A percentile compares a stretch with the other conserved stretches of the same genome.
Conservation (phyloP, 1,140 invertebrate genomes). For the Papilio helenus region DNA sequence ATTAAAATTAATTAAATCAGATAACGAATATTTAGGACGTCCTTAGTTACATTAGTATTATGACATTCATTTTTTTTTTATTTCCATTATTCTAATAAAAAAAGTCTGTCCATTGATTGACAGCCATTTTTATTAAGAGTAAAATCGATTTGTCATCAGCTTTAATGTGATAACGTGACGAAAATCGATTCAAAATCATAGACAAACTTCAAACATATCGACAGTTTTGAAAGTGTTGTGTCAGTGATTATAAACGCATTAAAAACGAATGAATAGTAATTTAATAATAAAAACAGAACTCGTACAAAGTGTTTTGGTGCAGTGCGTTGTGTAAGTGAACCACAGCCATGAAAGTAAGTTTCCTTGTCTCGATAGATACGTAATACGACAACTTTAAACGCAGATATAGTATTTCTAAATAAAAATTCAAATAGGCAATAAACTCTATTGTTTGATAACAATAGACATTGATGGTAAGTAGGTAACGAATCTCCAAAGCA, state of each 20-base stretch:
- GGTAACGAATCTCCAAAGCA: too few species aligned
- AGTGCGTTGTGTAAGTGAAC: constrained; percentile 19
- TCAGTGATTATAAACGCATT: constrained; percentile 13
- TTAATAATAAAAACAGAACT: constrained; percentile 2
- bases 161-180: background rate
- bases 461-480: too few species aligned
- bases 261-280: constrained; percentile 19
- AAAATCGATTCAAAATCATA: constrained; percentile 3
- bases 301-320: background rate
- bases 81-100: background rate
- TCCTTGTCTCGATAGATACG: background rate
- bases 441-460: too few species aligned
- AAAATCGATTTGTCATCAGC: constrained; percentile 7
- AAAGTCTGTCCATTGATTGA: background rate
- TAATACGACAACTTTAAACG: background rate
- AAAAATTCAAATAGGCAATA: too few species aligned
- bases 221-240: constrained; percentile 34
- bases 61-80: too few species aligned
- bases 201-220: constrained; percentile 10
- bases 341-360: constrained; percentile 20
- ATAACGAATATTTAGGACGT: too few species aligned
- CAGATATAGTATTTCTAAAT: background rate
- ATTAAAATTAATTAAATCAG: too few species aligned
- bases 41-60: too few species aligned
- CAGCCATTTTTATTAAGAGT: background rate